phyloP scores from a whole-genome alignment of 2,113 vertebrate species.

The Eolophus roseicapilla region DNA sequence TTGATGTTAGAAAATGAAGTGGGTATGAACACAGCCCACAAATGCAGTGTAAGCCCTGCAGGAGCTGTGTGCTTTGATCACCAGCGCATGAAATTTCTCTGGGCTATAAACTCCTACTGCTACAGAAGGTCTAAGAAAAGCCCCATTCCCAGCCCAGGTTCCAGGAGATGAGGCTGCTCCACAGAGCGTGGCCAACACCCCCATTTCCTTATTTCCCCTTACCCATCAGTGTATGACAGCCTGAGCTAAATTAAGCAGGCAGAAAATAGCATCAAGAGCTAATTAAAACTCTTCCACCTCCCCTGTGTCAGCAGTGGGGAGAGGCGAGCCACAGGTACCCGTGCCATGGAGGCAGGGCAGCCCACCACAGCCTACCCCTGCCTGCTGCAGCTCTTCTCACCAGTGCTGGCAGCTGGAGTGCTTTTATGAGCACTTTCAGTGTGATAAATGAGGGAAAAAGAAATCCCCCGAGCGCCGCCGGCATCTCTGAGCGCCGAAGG shows the following conservation, averaged over 20 bases:
- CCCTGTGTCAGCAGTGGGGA: background rate
- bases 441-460: background rate
- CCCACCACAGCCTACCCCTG: background rate
- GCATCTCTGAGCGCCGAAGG: background rate
- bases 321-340: background rate
- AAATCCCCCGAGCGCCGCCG: accelerated
- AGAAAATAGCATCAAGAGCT: slow-evolving; percentile 44
- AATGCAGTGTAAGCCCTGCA: background rate
- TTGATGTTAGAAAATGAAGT: background rate
- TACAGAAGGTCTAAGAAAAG: background rate
- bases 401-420: background rate
- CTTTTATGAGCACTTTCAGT: background rate
- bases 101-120: background rate
- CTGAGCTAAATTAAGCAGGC: slow-evolving; percentile 31
- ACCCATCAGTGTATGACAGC: background rate
- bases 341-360: background rate
- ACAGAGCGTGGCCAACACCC: background rate
- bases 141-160: background rate
- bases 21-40: background rate
- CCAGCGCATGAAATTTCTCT: background rate
- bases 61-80: background rate
- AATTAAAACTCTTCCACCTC: slow-evolving; percentile 20
- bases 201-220: background rate
- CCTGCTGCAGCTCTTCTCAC: accelerated
- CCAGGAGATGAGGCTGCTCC: background rate